These are phyloP conservation scores for Dasypolia templi DNA, from an alignment of 2,888 invertebrate species.

Conservation along the genomic window DNA sequence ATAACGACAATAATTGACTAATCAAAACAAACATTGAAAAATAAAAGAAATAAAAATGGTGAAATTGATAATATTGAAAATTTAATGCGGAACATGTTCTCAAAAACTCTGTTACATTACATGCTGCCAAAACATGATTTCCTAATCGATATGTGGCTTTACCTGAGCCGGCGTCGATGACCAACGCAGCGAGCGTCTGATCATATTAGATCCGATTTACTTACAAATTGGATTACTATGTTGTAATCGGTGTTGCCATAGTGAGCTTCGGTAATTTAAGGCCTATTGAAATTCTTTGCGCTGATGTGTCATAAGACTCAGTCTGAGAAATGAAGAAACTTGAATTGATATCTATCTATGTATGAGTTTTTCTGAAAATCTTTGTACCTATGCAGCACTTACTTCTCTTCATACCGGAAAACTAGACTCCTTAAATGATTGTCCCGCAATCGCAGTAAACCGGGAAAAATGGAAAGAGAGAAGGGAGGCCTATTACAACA, in stretches of 20 bases:
- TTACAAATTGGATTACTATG: slow-evolving; percentile 53
- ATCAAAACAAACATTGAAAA: too few relatives aligned
- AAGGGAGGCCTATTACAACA: too few relatives aligned
- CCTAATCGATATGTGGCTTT: background rate
- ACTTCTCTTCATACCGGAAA: too few relatives aligned
- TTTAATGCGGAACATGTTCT: background rate
- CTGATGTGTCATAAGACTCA: background rate
- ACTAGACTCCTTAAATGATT: too few relatives aligned
- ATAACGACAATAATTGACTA: too few relatives aligned
- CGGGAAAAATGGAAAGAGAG: too few relatives aligned
- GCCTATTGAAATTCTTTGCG: slow-evolving; percentile 1
- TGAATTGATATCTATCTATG: background rate
- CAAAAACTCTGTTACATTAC: background rate
- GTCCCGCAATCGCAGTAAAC: too few relatives aligned
- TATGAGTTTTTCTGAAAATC: background rate
- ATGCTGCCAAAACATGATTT: background rate
- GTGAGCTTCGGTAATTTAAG: slow-evolving; percentile 1
- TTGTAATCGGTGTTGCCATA: slow-evolving; percentile 29
- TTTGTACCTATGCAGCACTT: background rate
- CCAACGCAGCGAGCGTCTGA: slow-evolving; percentile 1
- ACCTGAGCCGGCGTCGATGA: background rate
- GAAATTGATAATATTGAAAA: too few relatives aligned
- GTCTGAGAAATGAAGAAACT: background rate
- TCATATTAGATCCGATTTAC: slow-evolving; percentile 45
- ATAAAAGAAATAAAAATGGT: too few relatives aligned